These are phyloP conservation scores for Embiotoca jacksoni DNA, from an alignment of 2,113 vertebrate species.

Conservation along the genomic window DNA sequence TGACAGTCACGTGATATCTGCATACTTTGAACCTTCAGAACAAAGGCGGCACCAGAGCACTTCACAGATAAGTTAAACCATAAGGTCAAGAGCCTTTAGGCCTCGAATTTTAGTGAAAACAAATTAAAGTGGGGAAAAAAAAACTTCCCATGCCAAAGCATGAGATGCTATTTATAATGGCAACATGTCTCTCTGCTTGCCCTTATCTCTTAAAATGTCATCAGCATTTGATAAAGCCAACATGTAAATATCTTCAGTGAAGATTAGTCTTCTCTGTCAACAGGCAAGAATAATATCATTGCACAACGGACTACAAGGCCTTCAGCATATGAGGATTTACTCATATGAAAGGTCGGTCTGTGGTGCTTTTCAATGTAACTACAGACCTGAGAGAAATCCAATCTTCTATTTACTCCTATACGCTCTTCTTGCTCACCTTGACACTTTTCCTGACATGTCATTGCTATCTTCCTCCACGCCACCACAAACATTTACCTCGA, in stretches of 20 bases:
- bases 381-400: background rate
- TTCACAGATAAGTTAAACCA: background rate
- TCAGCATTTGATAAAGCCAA: slow-evolving; percentile 27
- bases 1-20: background rate
- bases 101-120: slow-evolving; percentile 24
- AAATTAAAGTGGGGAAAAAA: slow-evolving; percentile 3
- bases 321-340: background rate
- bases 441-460: background rate
- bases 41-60: background rate
- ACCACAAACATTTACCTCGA: background rate
- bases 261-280: background rate
- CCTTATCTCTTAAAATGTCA: slow-evolving; percentile 22
- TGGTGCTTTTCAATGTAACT: background rate
- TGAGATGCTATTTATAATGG: slow-evolving; percentile 56
- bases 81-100: slow-evolving; percentile 1
- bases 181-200: slow-evolving; percentile 42
- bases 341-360: background rate
- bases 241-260: background rate
- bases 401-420: background rate
- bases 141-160: slow-evolving; percentile 8
- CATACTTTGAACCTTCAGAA: background rate
- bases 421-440: background rate
- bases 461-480: background rate
- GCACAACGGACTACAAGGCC: background rate
- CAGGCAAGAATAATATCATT: background rate